Conservation (phyloP, 2,888 invertebrate species). For the Asteroscopus sphinx region DNA sequence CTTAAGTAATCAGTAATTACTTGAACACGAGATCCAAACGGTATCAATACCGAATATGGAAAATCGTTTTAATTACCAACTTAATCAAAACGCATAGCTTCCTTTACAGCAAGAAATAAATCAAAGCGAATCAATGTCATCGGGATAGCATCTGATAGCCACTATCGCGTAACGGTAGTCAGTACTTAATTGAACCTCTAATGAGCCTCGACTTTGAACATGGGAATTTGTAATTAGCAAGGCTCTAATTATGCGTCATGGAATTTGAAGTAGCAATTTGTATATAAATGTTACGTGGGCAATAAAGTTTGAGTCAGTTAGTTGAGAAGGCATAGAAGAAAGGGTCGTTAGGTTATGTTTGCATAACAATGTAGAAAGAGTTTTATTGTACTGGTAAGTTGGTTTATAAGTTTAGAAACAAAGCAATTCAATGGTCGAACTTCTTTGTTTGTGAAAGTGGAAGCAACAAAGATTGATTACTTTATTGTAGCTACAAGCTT, state of each 20-base stretch:
- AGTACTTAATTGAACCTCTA: slow-evolving; percentile 56
- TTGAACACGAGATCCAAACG: slow-evolving; percentile 8
- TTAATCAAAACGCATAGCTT: slow-evolving; percentile 44
- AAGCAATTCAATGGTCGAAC: too few species aligned
- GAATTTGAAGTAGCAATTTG: slow-evolving; percentile 51
- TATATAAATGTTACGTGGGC: slow-evolving; percentile 42
- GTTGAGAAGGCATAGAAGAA: slow-evolving; percentile 43
- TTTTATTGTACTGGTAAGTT: slow-evolving; percentile 8
- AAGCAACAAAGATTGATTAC: too few species aligned
- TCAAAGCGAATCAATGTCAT: slow-evolving; percentile 54
- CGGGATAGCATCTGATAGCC: slow-evolving; percentile 49
- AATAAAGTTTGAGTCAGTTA: slow-evolving; percentile 56
- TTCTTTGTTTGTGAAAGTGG: too few species aligned
- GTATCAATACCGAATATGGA: slow-evolving; percentile 24
- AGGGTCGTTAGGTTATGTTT: slow-evolving; percentile 18
- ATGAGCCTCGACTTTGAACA: slow-evolving; percentile 49
- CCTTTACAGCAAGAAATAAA: slow-evolving; percentile 41
- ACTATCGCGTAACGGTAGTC: slow-evolving; percentile 54
- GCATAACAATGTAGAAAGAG: slow-evolving; percentile 13
- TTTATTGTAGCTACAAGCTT: too few species aligned
- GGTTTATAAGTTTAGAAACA: background rate
- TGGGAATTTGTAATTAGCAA: slow-evolving; percentile 59
- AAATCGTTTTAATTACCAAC: slow-evolving; percentile 42
- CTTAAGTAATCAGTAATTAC: too few species aligned
- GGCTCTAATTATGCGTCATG: slow-evolving; percentile 57